These are phyloP conservation scores for Gastracanthus pulcherrimus DNA, from an alignment of 2,888 invertebrate species.

Conservation along the genomic window DNA sequence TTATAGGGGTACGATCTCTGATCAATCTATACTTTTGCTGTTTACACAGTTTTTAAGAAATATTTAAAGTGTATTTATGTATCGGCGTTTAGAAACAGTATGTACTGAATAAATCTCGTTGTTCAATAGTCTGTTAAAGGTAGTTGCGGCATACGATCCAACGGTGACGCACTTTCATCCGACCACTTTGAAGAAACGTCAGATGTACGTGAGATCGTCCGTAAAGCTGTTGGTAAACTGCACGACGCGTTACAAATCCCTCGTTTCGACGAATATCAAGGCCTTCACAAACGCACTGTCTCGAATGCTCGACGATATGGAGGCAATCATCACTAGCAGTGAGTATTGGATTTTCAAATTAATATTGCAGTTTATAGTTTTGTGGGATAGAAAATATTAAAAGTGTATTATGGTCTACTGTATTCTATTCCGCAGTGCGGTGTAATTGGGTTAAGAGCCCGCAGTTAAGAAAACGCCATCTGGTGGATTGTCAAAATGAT, in stretches of 20 bases:
- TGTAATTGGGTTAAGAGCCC: no score
- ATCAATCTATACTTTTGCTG: no score
- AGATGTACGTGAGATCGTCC: slow-evolving; percentile 81
- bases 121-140: slow-evolving; percentile 81
- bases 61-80: no score
- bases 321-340: slow-evolving; percentile 77
- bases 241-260: slow-evolving; percentile 79
- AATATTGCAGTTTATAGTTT: no score
- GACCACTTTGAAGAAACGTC: slow-evolving; percentile 80
- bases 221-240: slow-evolving; percentile 81
- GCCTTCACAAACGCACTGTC: slow-evolving; percentile 78
- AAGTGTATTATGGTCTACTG: no score
- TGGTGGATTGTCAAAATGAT: no score
- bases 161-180: slow-evolving; percentile 76
- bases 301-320: slow-evolving; percentile 79
- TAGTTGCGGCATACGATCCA: slow-evolving; percentile 81
- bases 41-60: background rate
- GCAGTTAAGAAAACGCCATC: no score
- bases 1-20: no score
- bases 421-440: no score
- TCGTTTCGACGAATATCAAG: slow-evolving; percentile 78
- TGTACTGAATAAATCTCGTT: background rate
- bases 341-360: slow-evolving; percentile 56
- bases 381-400: no score
- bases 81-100: background rate